Base-by-base conservation (phyloP, 2,797 vertebrate species). In the Coccyzus lansbergi region DNA sequence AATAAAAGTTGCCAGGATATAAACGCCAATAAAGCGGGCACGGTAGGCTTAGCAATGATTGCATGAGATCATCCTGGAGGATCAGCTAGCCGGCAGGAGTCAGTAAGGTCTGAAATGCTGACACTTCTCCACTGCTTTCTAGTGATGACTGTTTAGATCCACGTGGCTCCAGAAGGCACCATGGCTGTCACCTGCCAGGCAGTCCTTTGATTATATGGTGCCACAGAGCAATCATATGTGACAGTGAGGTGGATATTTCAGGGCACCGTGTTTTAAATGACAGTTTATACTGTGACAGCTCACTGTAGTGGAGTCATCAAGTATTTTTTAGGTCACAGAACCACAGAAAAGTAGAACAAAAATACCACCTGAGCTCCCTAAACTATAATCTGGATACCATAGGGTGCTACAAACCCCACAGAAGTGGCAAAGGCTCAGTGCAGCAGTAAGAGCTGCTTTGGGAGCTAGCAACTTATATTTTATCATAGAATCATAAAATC, bases 41-140 rank as follows among this genome's bases (percentile, higher is more conserved):
- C 0, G 0, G 44, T 33, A 48, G 80, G 40, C 69, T 90, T 58
- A 33, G 64, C 71, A 19, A 17, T 8, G 62, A 42, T 42, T 25
- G 46, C 74, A 64, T 55, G 65, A 86, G 58, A 24, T 88, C 90
- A 86, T n/a, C 69, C 58, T 42, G 51, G 79, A 80, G 53, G 72
- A 65, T 42, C 80, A 71, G 51, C 70, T 53, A 20, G 58, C 60
- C 49, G 4, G 46, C 22, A 65, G 80, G 72, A 82, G 59, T 44
- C 80, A 76, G 51, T 6, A 59, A 83, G 72, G 55, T 33, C 87
- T 49, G 90, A 81, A 83, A 53, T 5, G 22, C 74, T 42, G 76
- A 79, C 55, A 7, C 26, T 70, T 82, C 60, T 79, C 46, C 49
- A 9, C 33, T 53, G 84, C 84, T 94, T 95, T 93, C 91, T 83